Conservation (phyloP, 1,140 invertebrate genomes). For the Drosophila funebris region DNA sequence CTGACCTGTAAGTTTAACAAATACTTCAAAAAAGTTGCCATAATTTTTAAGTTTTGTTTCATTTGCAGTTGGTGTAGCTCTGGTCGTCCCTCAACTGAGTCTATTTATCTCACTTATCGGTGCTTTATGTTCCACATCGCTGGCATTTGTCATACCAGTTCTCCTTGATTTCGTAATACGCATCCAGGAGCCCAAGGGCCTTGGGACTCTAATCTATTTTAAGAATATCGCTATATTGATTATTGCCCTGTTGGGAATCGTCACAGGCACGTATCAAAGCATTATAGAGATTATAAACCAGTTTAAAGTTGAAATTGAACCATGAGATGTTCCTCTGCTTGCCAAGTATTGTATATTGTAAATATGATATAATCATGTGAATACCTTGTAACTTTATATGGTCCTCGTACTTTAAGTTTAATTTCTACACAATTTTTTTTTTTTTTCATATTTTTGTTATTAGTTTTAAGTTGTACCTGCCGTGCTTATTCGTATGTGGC, state of each 20-base stretch:
- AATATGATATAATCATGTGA: constrained; percentile 47
- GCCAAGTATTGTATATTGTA: constrained; percentile 50
- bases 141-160: constrained; percentile 95
- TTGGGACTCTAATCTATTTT: constrained; percentile 83
- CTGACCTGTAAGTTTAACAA: constrained; percentile 89
- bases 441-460: constrained; percentile 45
- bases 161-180: constrained; percentile 91
- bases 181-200: constrained; percentile 84
- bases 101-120: constrained; percentile 96
- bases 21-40: not conserved
- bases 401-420: constrained; percentile 51
- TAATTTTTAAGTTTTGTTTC: not conserved
- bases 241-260: constrained; percentile 88
- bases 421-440: constrained; percentile 35
- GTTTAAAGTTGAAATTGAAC: constrained; percentile 64
- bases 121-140: constrained; percentile 92
- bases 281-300: constrained; percentile 86
- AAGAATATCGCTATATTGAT: constrained; percentile 89
- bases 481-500: constrained; percentile 44
- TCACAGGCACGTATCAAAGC: constrained; percentile 90
- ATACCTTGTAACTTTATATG: constrained; percentile 42
- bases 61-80: constrained; percentile 90
- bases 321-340: not conserved
- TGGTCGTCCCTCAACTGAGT: constrained; percentile 92
- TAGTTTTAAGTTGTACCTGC: constrained; percentile 61